These are phyloP conservation scores for Ochropleura plecta DNA, from an alignment of 2,888 invertebrate species.

Conservation along the genomic window DNA sequence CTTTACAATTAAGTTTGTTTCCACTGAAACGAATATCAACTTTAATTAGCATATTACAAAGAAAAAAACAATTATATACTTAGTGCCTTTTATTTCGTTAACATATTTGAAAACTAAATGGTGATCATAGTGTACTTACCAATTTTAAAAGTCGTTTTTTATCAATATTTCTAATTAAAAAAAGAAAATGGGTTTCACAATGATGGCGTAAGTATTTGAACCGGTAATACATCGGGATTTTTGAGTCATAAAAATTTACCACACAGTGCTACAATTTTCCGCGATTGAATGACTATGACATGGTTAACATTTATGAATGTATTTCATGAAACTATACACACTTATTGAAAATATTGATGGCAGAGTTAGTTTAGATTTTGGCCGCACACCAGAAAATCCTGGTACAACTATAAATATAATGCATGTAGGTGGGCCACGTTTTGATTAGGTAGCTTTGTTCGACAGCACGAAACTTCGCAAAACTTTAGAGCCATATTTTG, in stretches of 20 bases:
- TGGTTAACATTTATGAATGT: neutral
- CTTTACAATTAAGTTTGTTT: too few relatives aligned
- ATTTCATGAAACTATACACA: neutral
- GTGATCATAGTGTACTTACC: too few relatives aligned
- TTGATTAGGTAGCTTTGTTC: neutral
- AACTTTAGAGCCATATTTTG: neutral
- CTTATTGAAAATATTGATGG: neutral
- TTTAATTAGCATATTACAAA: too few relatives aligned
- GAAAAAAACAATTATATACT: too few relatives aligned
- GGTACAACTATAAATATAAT: neutral
- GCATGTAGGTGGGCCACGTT: neutral
- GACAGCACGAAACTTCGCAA: neutral
- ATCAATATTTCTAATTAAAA: too few relatives aligned
- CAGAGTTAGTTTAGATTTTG: neutral
- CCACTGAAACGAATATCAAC: neutral
- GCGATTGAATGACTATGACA: neutral
- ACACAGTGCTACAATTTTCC: neutral
- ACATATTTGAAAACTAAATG: too few relatives aligned
- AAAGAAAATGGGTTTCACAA: constrained; percentile 12
- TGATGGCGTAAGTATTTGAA: constrained; percentile 9
- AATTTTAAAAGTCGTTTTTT: too few relatives aligned
- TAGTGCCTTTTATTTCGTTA: too few relatives aligned
- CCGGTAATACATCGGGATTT: constrained; percentile 14
- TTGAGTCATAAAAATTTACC: constrained; percentile 10
- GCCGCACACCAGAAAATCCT: neutral